phyloP scores from a whole-genome alignment of 2,888 invertebrate genomes.

The Drosophila emarginata region DNA sequence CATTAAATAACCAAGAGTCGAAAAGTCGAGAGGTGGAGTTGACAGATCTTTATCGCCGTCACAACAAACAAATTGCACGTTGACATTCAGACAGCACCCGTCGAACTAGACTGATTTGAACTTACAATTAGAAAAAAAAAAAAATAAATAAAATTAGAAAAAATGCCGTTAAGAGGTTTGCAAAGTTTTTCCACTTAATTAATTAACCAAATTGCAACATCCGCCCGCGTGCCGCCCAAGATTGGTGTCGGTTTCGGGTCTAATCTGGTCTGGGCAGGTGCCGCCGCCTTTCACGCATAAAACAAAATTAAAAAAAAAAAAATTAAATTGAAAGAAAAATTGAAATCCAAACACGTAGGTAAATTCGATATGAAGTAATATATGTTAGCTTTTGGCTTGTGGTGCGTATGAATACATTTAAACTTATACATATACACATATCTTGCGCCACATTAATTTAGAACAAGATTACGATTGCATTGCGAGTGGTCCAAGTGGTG shows the following conservation, averaged over 20 bases:
- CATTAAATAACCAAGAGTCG: not conserved
- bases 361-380: slow-evolving; percentile 73
- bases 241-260: slow-evolving; percentile 20
- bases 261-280: slow-evolving; percentile 31
- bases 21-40: slow-evolving; percentile 4
- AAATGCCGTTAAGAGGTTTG: slow-evolving; percentile 47
- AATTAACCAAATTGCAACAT: slow-evolving; percentile 72
- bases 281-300: slow-evolving; percentile 65
- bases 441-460: slow-evolving; percentile 75
- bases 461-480: slow-evolving; percentile 68
- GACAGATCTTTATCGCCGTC: slow-evolving; percentile 39
- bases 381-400: slow-evolving; percentile 41
- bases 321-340: slow-evolving; percentile 7
- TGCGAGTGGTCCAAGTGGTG: slow-evolving; percentile 22
- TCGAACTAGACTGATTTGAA: slow-evolving; percentile 22
- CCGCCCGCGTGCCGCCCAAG: slow-evolving; percentile 60
- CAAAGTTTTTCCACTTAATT: slow-evolving; percentile 69
- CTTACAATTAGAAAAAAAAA: slow-evolving; percentile 12
- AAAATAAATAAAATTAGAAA: not conserved
- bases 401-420: slow-evolving; percentile 21
- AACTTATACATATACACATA: slow-evolving; percentile 8
- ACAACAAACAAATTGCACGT: slow-evolving; percentile 70
- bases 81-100: slow-evolving; percentile 70
- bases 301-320: slow-evolving; percentile 35
- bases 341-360: slow-evolving; percentile 35